Conservation (phyloP, 2,113 vertebrate species). For the Osmerus eperlanus region DNA sequence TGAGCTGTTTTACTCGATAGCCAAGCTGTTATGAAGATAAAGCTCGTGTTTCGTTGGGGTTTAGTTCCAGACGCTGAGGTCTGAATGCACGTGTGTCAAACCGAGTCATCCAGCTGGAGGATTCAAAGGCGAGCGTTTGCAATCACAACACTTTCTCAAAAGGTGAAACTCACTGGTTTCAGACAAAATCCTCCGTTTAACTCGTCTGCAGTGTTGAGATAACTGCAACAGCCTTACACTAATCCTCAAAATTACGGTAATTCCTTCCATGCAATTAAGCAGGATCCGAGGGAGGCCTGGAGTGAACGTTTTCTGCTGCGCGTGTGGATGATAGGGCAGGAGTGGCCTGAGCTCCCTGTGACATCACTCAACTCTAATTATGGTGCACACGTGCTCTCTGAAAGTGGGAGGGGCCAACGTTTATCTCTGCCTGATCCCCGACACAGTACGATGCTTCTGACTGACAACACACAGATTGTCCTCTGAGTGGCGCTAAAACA, state of each 20-base stretch:
- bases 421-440: slow-evolving; percentile 50
- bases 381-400: slow-evolving; percentile 60
- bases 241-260: slow-evolving; percentile 65
- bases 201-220: slow-evolving; percentile 31
- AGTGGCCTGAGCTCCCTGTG: slow-evolving; percentile 60
- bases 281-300: slow-evolving; percentile 58
- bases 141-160: slow-evolving; percentile 22
- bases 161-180: neutral
- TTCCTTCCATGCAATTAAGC: slow-evolving; percentile 68
- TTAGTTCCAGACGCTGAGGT: neutral
- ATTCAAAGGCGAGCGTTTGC: neutral
- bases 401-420: slow-evolving; percentile 54
- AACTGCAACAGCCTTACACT: slow-evolving; percentile 44
- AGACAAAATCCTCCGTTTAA: slow-evolving; percentile 32
- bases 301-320: slow-evolving; percentile 57
- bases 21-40: neutral
- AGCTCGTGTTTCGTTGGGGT: neutral
- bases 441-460: slow-evolving; percentile 52
- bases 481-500: slow-evolving; percentile 42
- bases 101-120: neutral
- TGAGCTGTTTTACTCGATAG: neutral
- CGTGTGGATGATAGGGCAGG: slow-evolving; percentile 50
- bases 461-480: slow-evolving; percentile 44
- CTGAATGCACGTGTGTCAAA: neutral
- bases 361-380: slow-evolving; percentile 74